phyloP scores from a whole-genome alignment of 2,113 vertebrate species.

The Muntiacus muntjak region DNA sequence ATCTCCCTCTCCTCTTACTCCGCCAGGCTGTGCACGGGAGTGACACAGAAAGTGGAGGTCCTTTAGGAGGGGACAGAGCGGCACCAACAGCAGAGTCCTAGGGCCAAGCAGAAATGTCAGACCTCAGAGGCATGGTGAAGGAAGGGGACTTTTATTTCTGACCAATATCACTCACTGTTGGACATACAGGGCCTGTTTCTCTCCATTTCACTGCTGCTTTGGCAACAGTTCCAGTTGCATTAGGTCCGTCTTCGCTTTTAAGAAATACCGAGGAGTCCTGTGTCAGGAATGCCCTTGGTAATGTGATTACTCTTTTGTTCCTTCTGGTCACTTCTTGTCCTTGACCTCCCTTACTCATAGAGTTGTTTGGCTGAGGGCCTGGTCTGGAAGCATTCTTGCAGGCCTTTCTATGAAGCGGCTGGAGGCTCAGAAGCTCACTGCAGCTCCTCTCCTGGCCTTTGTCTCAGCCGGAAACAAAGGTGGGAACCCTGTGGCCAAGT shows the following conservation, averaged over 20 bases:
- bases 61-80: slow-evolving; percentile 72
- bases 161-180: background rate
- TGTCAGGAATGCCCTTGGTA: background rate
- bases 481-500: background rate
- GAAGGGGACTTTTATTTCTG: slow-evolving; percentile 26
- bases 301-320: background rate
- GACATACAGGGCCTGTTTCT: background rate
- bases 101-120: slow-evolving; percentile 5
- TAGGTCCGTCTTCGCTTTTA: slow-evolving; percentile 17
- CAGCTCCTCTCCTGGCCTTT: background rate
- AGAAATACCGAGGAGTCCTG: background rate
- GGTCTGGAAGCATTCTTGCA: background rate
- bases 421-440: background rate
- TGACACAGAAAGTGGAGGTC: slow-evolving; percentile 84
- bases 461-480: background rate
- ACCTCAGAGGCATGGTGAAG: slow-evolving; percentile 12
- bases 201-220: background rate
- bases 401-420: background rate
- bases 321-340: slow-evolving; percentile 7
- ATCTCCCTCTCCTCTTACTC: slow-evolving; percentile 74
- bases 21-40: slow-evolving; percentile 76
- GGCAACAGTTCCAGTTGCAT: background rate
- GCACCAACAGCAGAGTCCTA: slow-evolving; percentile 59
- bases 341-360: background rate
- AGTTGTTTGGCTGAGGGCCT: background rate